phyloP scores from a whole-genome alignment of 2,797 vertebrate genomes.

The Helostoma temminkii region DNA sequence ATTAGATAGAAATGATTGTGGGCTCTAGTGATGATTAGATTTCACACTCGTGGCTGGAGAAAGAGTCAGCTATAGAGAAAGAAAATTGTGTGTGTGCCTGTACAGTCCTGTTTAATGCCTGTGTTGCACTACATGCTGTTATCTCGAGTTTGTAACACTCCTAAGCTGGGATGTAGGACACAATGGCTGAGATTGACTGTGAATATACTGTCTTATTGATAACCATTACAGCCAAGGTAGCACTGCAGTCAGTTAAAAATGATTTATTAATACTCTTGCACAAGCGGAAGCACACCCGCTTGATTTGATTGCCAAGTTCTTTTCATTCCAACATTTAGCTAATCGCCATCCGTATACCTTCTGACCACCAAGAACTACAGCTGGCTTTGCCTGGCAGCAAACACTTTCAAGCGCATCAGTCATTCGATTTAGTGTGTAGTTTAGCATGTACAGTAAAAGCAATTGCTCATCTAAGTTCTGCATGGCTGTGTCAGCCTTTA shows the following conservation, averaged over 20 bases:
- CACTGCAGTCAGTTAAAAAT: conserved; percentile 79
- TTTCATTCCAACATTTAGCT: conserved; percentile 51
- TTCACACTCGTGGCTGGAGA: conserved; percentile 70
- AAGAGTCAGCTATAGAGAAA: conserved; percentile 48
- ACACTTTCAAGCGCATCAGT: conserved; percentile 72
- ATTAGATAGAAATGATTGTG: conserved; percentile 76
- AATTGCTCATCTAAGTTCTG: conserved; percentile 72
- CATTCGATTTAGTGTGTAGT: conserved; percentile 71
- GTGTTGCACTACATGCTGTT: conserved; percentile 47
- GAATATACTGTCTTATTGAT: conserved; percentile 79
- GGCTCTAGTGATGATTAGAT: conserved; percentile 74
- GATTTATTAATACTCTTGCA: conserved; percentile 77
- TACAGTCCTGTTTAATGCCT: conserved; percentile 48
- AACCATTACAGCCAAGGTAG: conserved; percentile 76
- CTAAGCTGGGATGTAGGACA: conserved; percentile 54
- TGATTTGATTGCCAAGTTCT: conserved; percentile 58
- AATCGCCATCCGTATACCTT: conserved; percentile 55
- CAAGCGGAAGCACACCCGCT: conserved; percentile 61
- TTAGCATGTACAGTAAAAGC: conserved; percentile 79
- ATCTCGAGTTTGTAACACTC: conserved; percentile 50
- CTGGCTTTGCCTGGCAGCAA: conserved; percentile 69
- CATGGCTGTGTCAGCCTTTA: conserved; percentile 72
- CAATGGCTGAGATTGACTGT: conserved; percentile 71
- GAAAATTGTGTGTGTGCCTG: conserved; percentile 20
- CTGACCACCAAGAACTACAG: conserved; percentile 72